Evolutionary conservation across 2,797 vertebrate genomes (phyloP).

Genomic region (Gephyroberyx darwinii): DNA sequence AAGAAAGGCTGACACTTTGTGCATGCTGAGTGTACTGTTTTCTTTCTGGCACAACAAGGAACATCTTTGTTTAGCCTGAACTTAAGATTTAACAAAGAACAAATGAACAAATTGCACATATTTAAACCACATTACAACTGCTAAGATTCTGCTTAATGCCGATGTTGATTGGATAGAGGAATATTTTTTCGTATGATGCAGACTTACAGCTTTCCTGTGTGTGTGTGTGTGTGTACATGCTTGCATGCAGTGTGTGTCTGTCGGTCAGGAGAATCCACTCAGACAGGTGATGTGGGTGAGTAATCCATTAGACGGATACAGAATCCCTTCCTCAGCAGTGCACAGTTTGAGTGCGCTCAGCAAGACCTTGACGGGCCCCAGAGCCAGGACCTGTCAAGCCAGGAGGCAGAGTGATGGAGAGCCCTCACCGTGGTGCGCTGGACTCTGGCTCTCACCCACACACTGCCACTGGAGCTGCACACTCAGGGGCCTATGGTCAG

Average conservation of each 20-base stretch:
- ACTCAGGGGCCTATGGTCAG: conserved; percentile 72
- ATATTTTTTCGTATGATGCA: not conserved
- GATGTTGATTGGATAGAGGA: conserved; percentile 1
- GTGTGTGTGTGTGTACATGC: conserved; percentile 24
- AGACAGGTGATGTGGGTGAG: conserved; percentile 83
- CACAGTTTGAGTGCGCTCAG: conserved; percentile 76
- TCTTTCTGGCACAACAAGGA: conserved; percentile 11
- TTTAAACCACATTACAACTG: not conserved
- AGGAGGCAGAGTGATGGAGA: conserved; percentile 83
- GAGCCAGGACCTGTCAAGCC: conserved; percentile 82
- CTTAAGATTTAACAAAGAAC: not conserved
- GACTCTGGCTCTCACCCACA: conserved; percentile 80
- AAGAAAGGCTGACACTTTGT: conserved; percentile 27
- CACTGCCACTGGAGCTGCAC: conserved; percentile 75
- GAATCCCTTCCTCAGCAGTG: conserved; percentile 80
- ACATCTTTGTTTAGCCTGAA: conserved; percentile 12
- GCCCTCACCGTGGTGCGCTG: conserved; percentile 81
- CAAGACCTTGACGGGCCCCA: conserved; percentile 77
- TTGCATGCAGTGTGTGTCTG: conserved; percentile 59
- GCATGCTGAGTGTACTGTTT: conserved; percentile 31
- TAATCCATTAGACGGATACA: conserved; percentile 84
- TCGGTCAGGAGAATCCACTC: conserved; percentile 79
- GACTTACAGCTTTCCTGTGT: conserved; percentile 17
- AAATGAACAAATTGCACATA: not conserved
- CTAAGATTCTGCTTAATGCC: not conserved